These are phyloP conservation scores for Catocala nupta DNA, from an alignment of 2,888 invertebrate genomes.

Conservation along the genomic window DNA sequence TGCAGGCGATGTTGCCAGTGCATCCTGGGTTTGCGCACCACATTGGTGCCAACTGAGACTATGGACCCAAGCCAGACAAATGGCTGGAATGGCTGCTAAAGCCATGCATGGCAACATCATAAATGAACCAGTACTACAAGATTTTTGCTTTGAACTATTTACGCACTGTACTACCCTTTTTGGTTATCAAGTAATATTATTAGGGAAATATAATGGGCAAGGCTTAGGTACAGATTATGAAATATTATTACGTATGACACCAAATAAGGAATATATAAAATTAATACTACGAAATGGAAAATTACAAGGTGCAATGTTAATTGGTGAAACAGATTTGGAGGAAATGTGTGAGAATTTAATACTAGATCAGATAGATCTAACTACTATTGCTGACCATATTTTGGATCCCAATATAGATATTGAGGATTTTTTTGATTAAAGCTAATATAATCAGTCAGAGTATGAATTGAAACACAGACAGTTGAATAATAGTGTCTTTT, in stretches of 20 bases:
- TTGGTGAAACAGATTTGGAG: constrained; percentile 98
- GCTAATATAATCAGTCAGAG: neutral
- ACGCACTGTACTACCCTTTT: constrained; percentile 98
- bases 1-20: constrained; percentile 97
- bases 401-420: constrained; percentile 98
- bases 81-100: constrained; percentile 98
- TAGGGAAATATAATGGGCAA: constrained; percentile 98
- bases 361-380: constrained; percentile 96
- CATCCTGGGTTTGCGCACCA: constrained; percentile 91
- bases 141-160: constrained; percentile 99
- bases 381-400: constrained; percentile 95
- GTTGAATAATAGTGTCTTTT: too few relatives aligned
- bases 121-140: constrained; percentile 91
- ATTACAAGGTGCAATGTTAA: constrained; percentile 97
- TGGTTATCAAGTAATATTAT: constrained; percentile 96
- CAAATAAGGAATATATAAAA: constrained; percentile 94
- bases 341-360: constrained; percentile 99
- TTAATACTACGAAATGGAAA: constrained; percentile 94
- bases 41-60: constrained; percentile 98
- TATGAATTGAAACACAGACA: too few relatives aligned
- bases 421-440: constrained; percentile 99
- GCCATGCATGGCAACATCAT: constrained; percentile 91
- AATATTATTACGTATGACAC: constrained; percentile 94
- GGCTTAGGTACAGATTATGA: constrained; percentile 93
- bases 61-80: constrained; percentile 99